These are phyloP conservation scores for Castor canadensis DNA, from an alignment of 2,113 vertebrate species.

Conservation along the genomic window DNA sequence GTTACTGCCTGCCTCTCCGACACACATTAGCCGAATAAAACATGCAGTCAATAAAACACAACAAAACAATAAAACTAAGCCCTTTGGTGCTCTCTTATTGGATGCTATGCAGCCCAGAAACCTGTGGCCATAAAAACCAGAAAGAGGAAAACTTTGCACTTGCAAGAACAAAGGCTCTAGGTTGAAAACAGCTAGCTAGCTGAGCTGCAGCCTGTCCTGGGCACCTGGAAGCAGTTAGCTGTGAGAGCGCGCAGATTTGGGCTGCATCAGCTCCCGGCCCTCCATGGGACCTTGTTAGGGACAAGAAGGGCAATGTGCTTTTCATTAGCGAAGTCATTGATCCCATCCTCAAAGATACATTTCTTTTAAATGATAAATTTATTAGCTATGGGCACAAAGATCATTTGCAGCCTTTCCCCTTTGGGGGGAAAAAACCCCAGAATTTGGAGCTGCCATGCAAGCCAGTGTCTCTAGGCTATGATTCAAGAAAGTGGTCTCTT, in stretches of 20 bases:
- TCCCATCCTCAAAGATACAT: conserved; percentile 75
- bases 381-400: conserved; percentile 72
- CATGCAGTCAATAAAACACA: conserved; percentile 84
- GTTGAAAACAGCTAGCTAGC: conserved; percentile 50
- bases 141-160: conserved; percentile 81
- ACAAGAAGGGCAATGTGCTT: conserved; percentile 75
- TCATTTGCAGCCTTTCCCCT: background rate
- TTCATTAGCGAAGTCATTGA: conserved; percentile 80
- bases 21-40: conserved; percentile 84
- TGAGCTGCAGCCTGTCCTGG: conserved; percentile 61
- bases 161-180: conserved; percentile 83
- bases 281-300: conserved; percentile 78
- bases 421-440: fast-evolving
- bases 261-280: conserved; percentile 67
- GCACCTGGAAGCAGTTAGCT: conserved; percentile 89
- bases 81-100: conserved; percentile 82
- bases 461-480: background rate
- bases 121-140: conserved; percentile 82
- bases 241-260: conserved; percentile 79
- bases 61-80: conserved; percentile 83
- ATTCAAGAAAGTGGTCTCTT: background rate
- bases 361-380: conserved; percentile 76
- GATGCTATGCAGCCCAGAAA: conserved; percentile 81
- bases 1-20: conserved; percentile 75
- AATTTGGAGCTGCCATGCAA: background rate